Conservation (phyloP, 2,888 invertebrate species). For the Cartodere bifasciata region DNA sequence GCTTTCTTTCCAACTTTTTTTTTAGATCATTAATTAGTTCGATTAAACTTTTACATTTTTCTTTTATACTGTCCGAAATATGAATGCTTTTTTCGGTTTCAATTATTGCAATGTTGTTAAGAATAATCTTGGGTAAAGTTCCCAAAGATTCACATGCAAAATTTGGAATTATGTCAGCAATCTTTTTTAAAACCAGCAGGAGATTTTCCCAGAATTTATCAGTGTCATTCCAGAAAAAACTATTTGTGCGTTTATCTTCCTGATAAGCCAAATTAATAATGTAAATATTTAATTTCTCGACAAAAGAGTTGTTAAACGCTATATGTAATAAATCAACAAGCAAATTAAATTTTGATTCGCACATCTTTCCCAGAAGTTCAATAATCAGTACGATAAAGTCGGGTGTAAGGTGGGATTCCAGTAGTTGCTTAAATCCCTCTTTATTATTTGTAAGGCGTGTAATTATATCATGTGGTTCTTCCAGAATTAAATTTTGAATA, state of each 20-base stretch:
- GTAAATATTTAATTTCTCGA: slow-evolving; percentile 16
- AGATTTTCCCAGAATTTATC: slow-evolving; percentile 21
- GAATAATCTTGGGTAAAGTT: slow-evolving; percentile 20
- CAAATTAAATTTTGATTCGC: slow-evolving; percentile 24
- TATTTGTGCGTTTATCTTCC: slow-evolving; percentile 13
- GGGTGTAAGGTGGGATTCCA: slow-evolving; percentile 35
- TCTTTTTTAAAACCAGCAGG: slow-evolving; percentile 24
- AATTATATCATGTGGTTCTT: slow-evolving; percentile 34
- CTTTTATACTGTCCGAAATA: slow-evolving; percentile 29
- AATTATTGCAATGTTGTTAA: slow-evolving; percentile 17
- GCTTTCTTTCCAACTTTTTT: no score
- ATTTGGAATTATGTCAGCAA: slow-evolving; percentile 19
- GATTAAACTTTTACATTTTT: slow-evolving; percentile 28
- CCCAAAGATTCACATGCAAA: slow-evolving; percentile 24
- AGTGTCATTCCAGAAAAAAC: slow-evolving; percentile 18
- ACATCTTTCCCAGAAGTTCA: slow-evolving; percentile 35
- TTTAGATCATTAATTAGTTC: slow-evolving; percentile 25
- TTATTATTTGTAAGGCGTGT: slow-evolving; percentile 34
- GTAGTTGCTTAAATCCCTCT: slow-evolving; percentile 37
- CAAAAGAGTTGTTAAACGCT: slow-evolving; percentile 16
- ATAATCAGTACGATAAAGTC: slow-evolving; percentile 40
- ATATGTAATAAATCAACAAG: slow-evolving; percentile 17
- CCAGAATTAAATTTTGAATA: slow-evolving; percentile 33
- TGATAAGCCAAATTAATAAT: slow-evolving; percentile 15
- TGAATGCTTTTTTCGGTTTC: slow-evolving; percentile 14